A percentile compares a stretch with the other conserved stretches of the same genome.
phyloP scores from a whole-genome alignment of 2,888 invertebrate species.

The Mythimna impura region DNA sequence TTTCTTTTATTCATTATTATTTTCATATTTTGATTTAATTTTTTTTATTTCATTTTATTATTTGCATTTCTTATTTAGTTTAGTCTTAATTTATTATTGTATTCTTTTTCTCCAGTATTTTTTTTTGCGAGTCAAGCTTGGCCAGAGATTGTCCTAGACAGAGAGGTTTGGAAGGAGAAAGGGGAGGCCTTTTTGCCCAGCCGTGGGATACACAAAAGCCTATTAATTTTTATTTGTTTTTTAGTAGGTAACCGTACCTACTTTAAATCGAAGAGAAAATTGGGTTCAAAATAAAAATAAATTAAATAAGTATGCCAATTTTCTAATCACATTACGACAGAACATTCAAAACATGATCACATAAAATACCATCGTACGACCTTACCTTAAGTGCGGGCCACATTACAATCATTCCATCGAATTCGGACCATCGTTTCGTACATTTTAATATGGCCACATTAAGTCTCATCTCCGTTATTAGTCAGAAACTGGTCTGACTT shows the following conservation, averaged over 20 bases:
- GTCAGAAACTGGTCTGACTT: conserved; percentile 85
- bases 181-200: too few species aligned
- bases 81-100: background rate
- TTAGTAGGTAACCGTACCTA: too few species aligned
- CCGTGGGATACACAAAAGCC: too few species aligned
- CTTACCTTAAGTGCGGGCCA: conserved; percentile 75
- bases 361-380: conserved; percentile 59
- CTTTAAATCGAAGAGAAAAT: background rate
- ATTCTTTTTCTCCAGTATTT: too few species aligned
- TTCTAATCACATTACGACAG: conserved; percentile 36
- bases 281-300: background rate
- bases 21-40: background rate
- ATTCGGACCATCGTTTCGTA: conserved; percentile 69
- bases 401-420: conserved; percentile 81
- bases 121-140: too few species aligned
- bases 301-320: conserved; percentile 12
- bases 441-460: conserved; percentile 67
- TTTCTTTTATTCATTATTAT: background rate
- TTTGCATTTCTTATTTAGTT: background rate
- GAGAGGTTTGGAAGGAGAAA: too few species aligned
- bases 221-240: too few species aligned
- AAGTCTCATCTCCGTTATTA: conserved; percentile 84
- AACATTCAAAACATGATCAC: conserved; percentile 21
- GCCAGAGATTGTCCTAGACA: too few species aligned
- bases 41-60: too few species aligned